Evolutionary conservation across 2,888 invertebrate species (phyloP).

Genomic region (Patella ulyssiponensis): DNA sequence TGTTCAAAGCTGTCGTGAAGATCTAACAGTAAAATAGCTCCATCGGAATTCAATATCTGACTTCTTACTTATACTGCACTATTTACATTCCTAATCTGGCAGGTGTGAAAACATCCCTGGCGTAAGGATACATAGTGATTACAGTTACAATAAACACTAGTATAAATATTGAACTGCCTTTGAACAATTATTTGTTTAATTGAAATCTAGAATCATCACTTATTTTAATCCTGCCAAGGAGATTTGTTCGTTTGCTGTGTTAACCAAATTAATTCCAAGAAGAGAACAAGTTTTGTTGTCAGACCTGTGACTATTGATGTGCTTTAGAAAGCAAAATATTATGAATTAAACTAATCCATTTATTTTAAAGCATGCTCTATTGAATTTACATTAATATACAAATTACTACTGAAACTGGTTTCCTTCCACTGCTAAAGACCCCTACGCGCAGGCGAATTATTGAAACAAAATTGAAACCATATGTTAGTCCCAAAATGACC

Average conservation of each 20-base stretch:
- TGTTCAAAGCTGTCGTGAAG: slow-evolving; percentile 1
- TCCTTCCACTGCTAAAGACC: no score
- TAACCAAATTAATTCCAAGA: no score
- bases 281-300: no score
- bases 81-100: not conserved
- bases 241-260: not conserved
- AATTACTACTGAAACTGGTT: no score
- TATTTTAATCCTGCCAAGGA: not conserved
- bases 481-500: no score
- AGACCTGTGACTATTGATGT: no score
- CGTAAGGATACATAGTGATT: slow-evolving; percentile 8
- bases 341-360: no score
- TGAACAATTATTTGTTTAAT: not conserved
- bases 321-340: no score
- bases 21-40: slow-evolving; percentile 6
- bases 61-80: slow-evolving; percentile 7
- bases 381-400: no score
- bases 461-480: no score
- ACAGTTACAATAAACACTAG: slow-evolving; percentile 1
- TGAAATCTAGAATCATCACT: not conserved
- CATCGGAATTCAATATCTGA: not conserved
- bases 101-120: slow-evolving; percentile 8
- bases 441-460: no score
- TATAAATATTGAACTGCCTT: slow-evolving; percentile 6
- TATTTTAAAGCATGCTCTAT: no score